phyloP scores from a whole-genome alignment of 2,888 invertebrate species.

The Hydropsyche betteni region DNA sequence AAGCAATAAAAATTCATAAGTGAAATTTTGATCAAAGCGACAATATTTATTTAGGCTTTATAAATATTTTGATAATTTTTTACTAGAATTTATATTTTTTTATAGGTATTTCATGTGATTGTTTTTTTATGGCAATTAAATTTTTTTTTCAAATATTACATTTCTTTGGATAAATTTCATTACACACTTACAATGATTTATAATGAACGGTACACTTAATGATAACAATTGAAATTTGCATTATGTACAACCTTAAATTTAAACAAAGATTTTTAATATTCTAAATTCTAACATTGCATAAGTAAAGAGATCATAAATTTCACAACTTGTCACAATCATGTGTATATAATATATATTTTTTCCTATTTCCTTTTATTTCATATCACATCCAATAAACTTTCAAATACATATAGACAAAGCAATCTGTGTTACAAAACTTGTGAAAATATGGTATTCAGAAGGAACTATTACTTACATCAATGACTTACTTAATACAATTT shows the following conservation, averaged over 20 bases:
- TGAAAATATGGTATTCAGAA: slow-evolving; percentile 23
- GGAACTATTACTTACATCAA: slow-evolving; percentile 22
- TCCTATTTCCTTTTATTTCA: not conserved
- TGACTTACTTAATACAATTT: slow-evolving; percentile 30
- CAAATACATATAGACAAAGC: too few relatives aligned
- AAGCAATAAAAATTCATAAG: not conserved
- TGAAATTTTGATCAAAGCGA: not conserved
- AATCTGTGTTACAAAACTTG: not conserved
- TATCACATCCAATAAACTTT: not conserved
- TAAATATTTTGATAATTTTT: too few relatives aligned
- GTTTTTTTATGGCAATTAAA: not conserved
- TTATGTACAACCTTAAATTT: slow-evolving; percentile 19
- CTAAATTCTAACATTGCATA: slow-evolving; percentile 18
- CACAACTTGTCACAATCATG: not conserved
- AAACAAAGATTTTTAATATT: not conserved
- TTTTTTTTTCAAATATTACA: slow-evolving; percentile 10
- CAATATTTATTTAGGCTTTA: not conserved
- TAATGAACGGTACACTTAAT: slow-evolving; percentile 4
- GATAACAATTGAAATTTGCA: slow-evolving; percentile 5
- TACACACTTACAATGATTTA: not conserved
- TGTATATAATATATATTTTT: not conserved
- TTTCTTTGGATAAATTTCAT: slow-evolving; percentile 28
- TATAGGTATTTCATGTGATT: not conserved
- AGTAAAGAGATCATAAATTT: slow-evolving; percentile 28
- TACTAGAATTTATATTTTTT: not conserved